Evolutionary conservation across 2,113 vertebrate species (phyloP).

Genomic region (Pyrgilauda ruficollis): DNA sequence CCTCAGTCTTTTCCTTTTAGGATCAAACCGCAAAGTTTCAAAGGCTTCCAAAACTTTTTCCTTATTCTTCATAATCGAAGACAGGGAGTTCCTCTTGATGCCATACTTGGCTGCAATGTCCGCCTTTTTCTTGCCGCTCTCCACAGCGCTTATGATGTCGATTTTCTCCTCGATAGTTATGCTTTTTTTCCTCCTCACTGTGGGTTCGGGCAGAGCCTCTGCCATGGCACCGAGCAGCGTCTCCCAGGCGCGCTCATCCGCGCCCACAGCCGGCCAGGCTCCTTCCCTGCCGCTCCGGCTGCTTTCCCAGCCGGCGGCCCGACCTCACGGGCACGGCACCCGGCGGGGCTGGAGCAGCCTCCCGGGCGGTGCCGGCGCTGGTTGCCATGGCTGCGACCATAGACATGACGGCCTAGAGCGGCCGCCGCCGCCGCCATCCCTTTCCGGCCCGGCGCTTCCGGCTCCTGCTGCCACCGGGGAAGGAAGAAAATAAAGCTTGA

Average conservation of each 20-base stretch:
- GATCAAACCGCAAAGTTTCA: conserved; percentile 71
- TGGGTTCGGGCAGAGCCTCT: neutral
- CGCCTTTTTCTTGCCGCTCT: conserved; percentile 73
- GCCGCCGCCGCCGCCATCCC: neutral
- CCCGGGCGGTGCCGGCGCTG: neutral
- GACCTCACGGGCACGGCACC: neutral
- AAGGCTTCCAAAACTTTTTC: conserved; percentile 76
- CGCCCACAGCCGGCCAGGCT: neutral
- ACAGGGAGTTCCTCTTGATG: conserved; percentile 77
- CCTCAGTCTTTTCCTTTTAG: conserved; percentile 73
- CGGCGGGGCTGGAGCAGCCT: neutral
- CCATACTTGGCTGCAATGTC: conserved; percentile 74
- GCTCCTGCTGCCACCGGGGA: neutral
- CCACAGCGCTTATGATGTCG: conserved; percentile 73
- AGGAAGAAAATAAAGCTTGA: neutral
- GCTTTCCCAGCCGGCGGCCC: neutral
- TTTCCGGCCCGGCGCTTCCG: conserved; percentile 11
- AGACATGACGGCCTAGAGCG: neutral
- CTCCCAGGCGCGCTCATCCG: neutral
- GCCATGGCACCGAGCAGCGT: conserved; percentile 37
- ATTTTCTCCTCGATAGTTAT: conserved; percentile 77
- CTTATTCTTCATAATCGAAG: conserved; percentile 77
- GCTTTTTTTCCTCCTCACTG: conserved; percentile 72
- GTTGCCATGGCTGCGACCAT: neutral
- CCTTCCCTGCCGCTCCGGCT: neutral